Percentiles rank a stretch among this genome's conserved stretches.
Evolutionary conservation across 2,113 vertebrate genomes (phyloP).

Genomic region (Coregonus clupeaformis): DNA sequence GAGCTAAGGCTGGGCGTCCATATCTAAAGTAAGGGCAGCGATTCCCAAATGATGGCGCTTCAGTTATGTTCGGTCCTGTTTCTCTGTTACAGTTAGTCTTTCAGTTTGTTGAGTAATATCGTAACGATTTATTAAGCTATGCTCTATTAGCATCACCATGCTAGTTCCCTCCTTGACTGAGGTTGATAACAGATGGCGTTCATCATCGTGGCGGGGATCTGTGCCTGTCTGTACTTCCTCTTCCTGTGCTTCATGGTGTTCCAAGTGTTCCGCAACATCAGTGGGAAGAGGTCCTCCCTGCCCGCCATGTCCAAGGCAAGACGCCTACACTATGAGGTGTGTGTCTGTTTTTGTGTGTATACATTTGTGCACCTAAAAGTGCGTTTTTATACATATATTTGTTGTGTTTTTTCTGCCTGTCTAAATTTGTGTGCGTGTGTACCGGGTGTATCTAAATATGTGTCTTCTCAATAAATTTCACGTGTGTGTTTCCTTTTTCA

Average conservation of each 20-base stretch:
- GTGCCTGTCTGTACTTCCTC: slow-evolving; percentile 96
- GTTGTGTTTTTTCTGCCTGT: background rate
- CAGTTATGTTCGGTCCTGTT: no score
- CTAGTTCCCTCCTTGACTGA: slow-evolving; percentile 57
- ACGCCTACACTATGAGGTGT: slow-evolving; percentile 92
- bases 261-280: slow-evolving; percentile 97
- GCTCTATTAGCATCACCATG: no score
- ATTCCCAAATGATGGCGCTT: no score
- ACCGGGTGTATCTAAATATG: no score
- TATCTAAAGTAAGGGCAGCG: no score
- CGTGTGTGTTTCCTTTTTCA: background rate
- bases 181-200: slow-evolving; percentile 87
- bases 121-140: no score
- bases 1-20: background rate
- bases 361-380: slow-evolving; percentile 54
- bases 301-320: slow-evolving; percentile 94
- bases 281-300: slow-evolving; percentile 88
- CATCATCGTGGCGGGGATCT: slow-evolving; percentile 95
- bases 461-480: no score
- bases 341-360: background rate
- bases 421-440: slow-evolving; percentile 21
- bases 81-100: no score
- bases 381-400: no score
- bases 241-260: slow-evolving; percentile 99
- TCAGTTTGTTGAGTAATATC: no score